Evolutionary conservation across 23 tunicate genomes (phyloP).

Genomic region (Halocynthia aurantium): DNA sequence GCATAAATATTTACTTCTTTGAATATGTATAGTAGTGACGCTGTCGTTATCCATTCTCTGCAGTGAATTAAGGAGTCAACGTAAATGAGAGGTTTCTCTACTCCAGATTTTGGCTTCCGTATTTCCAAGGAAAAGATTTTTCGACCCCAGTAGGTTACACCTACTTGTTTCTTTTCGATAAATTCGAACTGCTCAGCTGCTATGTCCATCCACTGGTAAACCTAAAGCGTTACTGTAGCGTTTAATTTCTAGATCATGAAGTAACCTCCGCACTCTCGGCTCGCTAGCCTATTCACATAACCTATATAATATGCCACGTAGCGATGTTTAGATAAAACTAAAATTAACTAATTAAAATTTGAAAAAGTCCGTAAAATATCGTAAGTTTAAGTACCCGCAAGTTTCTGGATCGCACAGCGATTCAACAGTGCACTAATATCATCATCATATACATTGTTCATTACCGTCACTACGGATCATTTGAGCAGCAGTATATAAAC

Average conservation of each 20-base stretch:
- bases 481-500: background rate
- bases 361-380: too few species aligned
- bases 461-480: too few species aligned
- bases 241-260: too few species aligned
- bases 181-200: conserved; percentile 11
- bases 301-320: too few species aligned
- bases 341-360: too few species aligned
- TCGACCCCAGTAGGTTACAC: conserved; percentile 38
- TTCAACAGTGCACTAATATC: too few species aligned
- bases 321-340: too few species aligned
- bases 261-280: too few species aligned
- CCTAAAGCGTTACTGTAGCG: background rate
- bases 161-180: conserved; percentile 20
- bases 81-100: conserved; percentile 38
- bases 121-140: conserved; percentile 54
- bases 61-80: conserved; percentile 65
- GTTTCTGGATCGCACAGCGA: too few species aligned
- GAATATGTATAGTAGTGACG: conserved; percentile 38
- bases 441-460: too few species aligned
- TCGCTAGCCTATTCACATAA: too few species aligned
- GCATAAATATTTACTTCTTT: conserved; percentile 33
- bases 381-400: too few species aligned
- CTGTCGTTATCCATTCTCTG: conserved; percentile 69
- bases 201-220: conserved; percentile 45
- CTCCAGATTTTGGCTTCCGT: conserved; percentile 11